phyloP scores from a whole-genome alignment of 2,113 vertebrate species.

The Mirza zaza region DNA sequence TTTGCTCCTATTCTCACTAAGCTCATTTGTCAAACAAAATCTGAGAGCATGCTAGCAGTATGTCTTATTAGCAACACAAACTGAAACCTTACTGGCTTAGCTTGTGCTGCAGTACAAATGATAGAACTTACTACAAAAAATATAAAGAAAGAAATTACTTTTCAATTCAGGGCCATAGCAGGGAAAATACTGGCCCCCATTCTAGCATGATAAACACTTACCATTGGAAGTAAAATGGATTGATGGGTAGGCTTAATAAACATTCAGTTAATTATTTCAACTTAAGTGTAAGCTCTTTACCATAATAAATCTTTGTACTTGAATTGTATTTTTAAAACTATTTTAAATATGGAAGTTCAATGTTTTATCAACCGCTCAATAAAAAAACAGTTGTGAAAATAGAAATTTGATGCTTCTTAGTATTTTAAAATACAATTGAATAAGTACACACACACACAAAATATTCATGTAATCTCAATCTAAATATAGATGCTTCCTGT shows the following conservation, averaged over 20 bases:
- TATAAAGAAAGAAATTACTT: background rate
- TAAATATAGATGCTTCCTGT: background rate
- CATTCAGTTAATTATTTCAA: background rate
- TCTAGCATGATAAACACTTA: background rate
- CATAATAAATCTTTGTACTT: background rate
- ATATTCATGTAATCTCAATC: background rate
- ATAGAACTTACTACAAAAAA: background rate
- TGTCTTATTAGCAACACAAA: constrained; percentile 13
- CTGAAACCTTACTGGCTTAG: background rate
- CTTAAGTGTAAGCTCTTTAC: background rate
- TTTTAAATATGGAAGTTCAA: background rate
- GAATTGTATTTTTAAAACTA: background rate
- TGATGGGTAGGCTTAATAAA: background rate
- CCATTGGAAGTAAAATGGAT: background rate
- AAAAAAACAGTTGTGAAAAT: background rate
- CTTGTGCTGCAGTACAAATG: background rate
- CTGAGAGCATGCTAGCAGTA: background rate
- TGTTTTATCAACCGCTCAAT: background rate
- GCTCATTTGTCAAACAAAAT: constrained; percentile 41
- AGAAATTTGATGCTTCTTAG: background rate
- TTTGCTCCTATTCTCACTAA: background rate
- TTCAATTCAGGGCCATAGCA: background rate
- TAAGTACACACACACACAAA: background rate
- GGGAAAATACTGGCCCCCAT: background rate
- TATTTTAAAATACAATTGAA: background rate